Evolutionary conservation across 2,113 vertebrate genomes (phyloP).

Genomic region (Syrmaticus mikado): DNA sequence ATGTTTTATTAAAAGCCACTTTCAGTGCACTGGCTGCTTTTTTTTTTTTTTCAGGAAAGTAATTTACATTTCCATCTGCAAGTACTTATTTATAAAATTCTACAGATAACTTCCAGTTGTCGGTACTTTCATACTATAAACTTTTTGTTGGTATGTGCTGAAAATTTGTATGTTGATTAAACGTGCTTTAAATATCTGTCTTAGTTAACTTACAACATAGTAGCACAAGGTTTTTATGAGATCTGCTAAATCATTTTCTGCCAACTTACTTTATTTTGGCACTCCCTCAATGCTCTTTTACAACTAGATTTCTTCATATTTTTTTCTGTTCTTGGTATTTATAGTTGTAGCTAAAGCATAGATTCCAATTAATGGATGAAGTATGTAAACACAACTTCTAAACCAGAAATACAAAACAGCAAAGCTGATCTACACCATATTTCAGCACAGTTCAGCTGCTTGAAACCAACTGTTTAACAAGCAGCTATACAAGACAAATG

Average conservation of each 20-base stretch:
- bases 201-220: slow-evolving; percentile 63
- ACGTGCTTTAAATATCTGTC: slow-evolving; percentile 66
- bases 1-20: slow-evolving; percentile 80
- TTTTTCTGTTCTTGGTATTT: slow-evolving; percentile 33
- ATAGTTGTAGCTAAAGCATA: not conserved
- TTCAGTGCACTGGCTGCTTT: slow-evolving; percentile 70
- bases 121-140: slow-evolving; percentile 72
- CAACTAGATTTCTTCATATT: slow-evolving; percentile 58
- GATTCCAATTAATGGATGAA: slow-evolving; percentile 21
- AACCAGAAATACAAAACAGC: slow-evolving; percentile 1
- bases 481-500: not conserved
- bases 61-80: slow-evolving; percentile 77
- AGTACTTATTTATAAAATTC: slow-evolving; percentile 79
- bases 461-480: not conserved
- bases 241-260: slow-evolving; percentile 73
- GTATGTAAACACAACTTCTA: not conserved
- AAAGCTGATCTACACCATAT: not conserved
- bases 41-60: slow-evolving; percentile 76
- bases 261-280: slow-evolving; percentile 59
- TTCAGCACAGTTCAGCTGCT: not conserved
- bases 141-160: slow-evolving; percentile 66
- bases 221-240: slow-evolving; percentile 64
- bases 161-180: slow-evolving; percentile 68
- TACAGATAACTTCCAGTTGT: slow-evolving; percentile 77
- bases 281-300: slow-evolving; percentile 31